Evolutionary conservation across 1,140 invertebrate species (phyloP).

Genomic region (Ridgeia piscesae): DNA sequence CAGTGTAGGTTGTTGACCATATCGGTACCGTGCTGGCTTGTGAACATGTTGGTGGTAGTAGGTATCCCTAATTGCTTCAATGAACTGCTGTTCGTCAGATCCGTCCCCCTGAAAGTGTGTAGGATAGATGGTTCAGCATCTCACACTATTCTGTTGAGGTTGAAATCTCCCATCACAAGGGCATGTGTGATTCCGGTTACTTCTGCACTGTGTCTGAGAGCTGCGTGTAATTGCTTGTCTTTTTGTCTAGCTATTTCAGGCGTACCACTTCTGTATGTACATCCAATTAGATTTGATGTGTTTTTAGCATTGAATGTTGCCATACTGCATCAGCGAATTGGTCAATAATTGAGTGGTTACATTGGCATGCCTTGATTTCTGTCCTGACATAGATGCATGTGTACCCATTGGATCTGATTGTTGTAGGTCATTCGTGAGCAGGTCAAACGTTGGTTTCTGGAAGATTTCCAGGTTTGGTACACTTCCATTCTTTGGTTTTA

Average conservation of each 20-base stretch:
- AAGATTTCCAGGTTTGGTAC: too few relatives aligned
- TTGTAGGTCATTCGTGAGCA: too few relatives aligned
- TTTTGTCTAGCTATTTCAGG: background rate
- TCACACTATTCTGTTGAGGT: conserved; percentile 8
- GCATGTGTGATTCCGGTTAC: background rate
- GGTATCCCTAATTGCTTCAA: background rate
- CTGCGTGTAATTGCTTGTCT: background rate
- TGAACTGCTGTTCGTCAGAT: background rate
- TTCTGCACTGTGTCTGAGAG: background rate
- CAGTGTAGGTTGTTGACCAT: background rate
- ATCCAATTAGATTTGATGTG: background rate
- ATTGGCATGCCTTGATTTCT: too few relatives aligned
- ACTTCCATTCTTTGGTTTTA: too few relatives aligned
- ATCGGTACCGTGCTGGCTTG: background rate
- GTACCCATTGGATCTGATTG: too few relatives aligned
- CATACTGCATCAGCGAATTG: background rate
- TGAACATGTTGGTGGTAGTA: background rate
- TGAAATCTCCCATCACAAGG: conserved; percentile 11
- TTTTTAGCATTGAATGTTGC: background rate
- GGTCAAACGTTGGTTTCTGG: too few relatives aligned
- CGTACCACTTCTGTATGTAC: conserved; percentile 2
- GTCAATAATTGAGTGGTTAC: too few relatives aligned
- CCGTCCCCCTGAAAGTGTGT: background rate
- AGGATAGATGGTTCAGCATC: conserved; percentile 3
- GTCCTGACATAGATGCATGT: too few relatives aligned